Percentiles rank a stretch among this genome's conserved stretches.
phyloP scores from a whole-genome alignment of 2,888 invertebrate species.

The Autographa pulchrina region DNA sequence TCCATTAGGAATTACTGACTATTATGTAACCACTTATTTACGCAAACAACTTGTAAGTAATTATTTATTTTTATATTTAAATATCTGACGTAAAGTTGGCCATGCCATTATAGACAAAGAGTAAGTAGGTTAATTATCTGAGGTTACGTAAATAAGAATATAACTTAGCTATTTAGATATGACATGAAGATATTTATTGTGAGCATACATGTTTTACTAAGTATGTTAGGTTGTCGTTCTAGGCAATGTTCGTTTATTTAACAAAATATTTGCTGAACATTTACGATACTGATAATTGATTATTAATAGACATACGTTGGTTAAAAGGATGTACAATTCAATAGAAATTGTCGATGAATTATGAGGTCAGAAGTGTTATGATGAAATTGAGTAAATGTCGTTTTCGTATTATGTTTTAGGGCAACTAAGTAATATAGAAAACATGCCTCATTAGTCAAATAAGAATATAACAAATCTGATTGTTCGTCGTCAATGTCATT shows the following conservation, averaged over 20 bases:
- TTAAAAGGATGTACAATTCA: neutral
- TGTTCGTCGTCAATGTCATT: no score
- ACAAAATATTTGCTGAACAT: neutral
- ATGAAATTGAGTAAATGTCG: no score
- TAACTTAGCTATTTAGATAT: slow-evolving; percentile 33
- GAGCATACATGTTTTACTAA: slow-evolving; percentile 1
- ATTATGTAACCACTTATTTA: neutral
- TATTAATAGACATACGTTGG: neutral
- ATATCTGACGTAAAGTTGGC: slow-evolving; percentile 25
- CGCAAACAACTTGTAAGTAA: slow-evolving; percentile 13
- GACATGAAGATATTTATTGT: slow-evolving; percentile 26
- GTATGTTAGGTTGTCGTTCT: neutral
- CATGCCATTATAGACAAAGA: slow-evolving; percentile 23
- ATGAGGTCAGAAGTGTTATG: no score
- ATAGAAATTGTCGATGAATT: no score
- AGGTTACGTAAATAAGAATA: slow-evolving; percentile 31
- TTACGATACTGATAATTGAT: neutral
- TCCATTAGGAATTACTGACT: neutral
- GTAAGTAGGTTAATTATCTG: slow-evolving; percentile 42
- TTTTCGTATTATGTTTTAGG: no score
- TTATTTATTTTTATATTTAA: slow-evolving; percentile 29
- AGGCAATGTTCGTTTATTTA: neutral
- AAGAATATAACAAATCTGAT: no score
- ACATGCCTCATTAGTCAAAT: no score
- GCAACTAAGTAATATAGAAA: no score